These are phyloP conservation scores for Tholera decimalis DNA, from an alignment of 2,888 invertebrate species.

Conservation along the genomic window DNA sequence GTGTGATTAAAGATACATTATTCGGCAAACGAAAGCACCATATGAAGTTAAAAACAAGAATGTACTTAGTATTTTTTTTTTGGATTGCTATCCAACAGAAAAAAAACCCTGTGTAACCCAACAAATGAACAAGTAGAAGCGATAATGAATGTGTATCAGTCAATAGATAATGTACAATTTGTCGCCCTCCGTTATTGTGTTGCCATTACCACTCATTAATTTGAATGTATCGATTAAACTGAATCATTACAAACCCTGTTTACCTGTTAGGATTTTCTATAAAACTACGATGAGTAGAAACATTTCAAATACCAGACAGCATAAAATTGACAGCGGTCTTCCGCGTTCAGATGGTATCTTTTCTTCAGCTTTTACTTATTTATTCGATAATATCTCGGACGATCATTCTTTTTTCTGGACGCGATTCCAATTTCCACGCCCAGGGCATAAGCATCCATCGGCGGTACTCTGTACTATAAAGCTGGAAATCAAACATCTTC, in stretches of 20 bases:
- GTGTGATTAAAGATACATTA: conserved; percentile 2
- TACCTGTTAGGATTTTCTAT: conserved; percentile 74
- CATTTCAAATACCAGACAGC: conserved; percentile 60
- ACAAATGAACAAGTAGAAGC: conserved; percentile 28
- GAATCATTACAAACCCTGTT: conserved; percentile 84
- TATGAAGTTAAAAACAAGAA: conserved; percentile 21
- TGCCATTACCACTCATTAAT: conserved; percentile 44
- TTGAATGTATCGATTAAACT: conserved; percentile 65
- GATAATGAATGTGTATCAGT: conserved; percentile 45
- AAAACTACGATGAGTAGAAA: conserved; percentile 65
- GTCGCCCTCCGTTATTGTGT: conserved; percentile 26
- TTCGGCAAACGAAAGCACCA: neutral
- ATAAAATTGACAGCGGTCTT: conserved; percentile 50
- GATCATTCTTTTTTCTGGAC: conserved; percentile 25
- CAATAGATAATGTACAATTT: conserved; percentile 42
- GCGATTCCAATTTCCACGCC: conserved; percentile 11
- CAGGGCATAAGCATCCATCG: conserved; percentile 22
- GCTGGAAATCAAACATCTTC: conserved; percentile 40
- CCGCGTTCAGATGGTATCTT: conserved; percentile 30
- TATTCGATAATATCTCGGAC: conserved; percentile 49
- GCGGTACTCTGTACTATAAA: conserved; percentile 44
- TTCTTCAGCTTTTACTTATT: conserved; percentile 40
- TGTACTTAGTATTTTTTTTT: conserved; percentile 12
- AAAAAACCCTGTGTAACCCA: conserved; percentile 43
- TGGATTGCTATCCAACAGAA: conserved; percentile 14